Conservation (phyloP, 1,140 invertebrate genomes). For the Colletes latitarsis region DNA sequence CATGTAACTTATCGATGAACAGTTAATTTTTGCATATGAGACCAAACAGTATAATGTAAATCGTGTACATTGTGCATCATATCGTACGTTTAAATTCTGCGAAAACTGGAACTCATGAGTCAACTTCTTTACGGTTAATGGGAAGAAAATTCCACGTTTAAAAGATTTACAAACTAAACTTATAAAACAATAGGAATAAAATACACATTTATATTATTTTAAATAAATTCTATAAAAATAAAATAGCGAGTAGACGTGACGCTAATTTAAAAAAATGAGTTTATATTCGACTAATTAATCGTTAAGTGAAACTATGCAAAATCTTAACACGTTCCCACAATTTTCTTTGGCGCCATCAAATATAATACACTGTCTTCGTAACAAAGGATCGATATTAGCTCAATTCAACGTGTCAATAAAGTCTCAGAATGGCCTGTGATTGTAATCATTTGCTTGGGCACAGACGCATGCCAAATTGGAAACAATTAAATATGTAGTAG, state of each 20-base stretch:
- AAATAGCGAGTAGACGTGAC: too few species aligned
- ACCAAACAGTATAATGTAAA: too few species aligned
- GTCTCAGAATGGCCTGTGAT: background rate
- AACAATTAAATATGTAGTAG: constrained; percentile 19
- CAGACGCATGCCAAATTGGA: constrained; percentile 16
- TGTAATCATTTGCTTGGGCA: background rate
- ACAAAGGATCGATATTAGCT: background rate
- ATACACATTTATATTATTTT: background rate
- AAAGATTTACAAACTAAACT: too few species aligned
- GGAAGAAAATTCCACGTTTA: too few species aligned
- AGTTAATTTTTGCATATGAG: background rate
- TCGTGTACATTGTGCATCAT: too few species aligned
- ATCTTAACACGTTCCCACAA: background rate
- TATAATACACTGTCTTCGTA: background rate
- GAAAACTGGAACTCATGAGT: background rate
- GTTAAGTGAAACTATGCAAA: background rate
- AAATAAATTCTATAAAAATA: background rate
- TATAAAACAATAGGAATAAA: too few species aligned
- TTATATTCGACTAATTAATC: too few species aligned
- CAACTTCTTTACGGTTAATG: too few species aligned
- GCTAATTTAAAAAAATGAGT: too few species aligned
- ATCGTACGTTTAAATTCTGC: too few species aligned
- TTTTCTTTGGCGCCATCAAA: background rate
- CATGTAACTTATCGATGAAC: background rate
- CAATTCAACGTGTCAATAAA: background rate